These are phyloP conservation scores for Taenaris catops DNA, from an alignment of 2,888 invertebrate genomes.

Conservation along the genomic window DNA sequence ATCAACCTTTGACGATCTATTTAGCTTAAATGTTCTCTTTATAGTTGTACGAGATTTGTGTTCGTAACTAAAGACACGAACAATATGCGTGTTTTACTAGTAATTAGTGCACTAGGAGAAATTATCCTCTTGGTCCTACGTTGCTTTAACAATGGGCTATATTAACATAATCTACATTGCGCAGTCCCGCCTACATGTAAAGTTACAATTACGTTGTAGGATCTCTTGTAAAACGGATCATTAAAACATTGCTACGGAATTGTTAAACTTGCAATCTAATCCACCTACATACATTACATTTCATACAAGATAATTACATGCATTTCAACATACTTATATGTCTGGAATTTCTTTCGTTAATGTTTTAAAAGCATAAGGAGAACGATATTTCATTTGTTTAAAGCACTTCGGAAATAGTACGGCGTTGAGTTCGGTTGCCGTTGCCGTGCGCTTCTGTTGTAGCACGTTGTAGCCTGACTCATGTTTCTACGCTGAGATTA, in stretches of 20 bases:
- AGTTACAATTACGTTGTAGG: slow-evolving; percentile 18
- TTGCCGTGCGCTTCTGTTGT: slow-evolving; percentile 50
- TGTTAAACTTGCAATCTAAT: slow-evolving; percentile 29
- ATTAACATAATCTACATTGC: slow-evolving; percentile 21
- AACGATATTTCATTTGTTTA: slow-evolving; percentile 16
- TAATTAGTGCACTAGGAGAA: slow-evolving; percentile 5
- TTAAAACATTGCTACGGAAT: slow-evolving; percentile 45
- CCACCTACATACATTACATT: slow-evolving; percentile 12
- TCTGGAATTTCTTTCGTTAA: too few relatives aligned
- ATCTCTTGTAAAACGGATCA: slow-evolving; percentile 41
- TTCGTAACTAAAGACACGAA: too few relatives aligned
- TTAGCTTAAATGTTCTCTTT: too few relatives aligned
- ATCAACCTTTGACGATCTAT: too few relatives aligned
- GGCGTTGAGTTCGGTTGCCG: slow-evolving; percentile 41
- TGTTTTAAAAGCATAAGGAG: slow-evolving; percentile 10
- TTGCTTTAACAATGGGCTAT: slow-evolving; percentile 22
- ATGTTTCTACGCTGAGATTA: slow-evolving; percentile 56
- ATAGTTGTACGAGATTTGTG: too few relatives aligned
- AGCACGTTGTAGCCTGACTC: slow-evolving; percentile 42
- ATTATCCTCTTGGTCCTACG: slow-evolving; percentile 2
- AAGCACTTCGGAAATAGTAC: slow-evolving; percentile 18
- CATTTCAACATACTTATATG: not conserved
- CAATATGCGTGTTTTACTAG: not conserved
- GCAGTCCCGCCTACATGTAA: slow-evolving; percentile 13
- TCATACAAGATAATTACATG: not conserved